Conservation (phyloP, 2,113 vertebrate genomes). For the Nannobrachium achirus region DNA sequence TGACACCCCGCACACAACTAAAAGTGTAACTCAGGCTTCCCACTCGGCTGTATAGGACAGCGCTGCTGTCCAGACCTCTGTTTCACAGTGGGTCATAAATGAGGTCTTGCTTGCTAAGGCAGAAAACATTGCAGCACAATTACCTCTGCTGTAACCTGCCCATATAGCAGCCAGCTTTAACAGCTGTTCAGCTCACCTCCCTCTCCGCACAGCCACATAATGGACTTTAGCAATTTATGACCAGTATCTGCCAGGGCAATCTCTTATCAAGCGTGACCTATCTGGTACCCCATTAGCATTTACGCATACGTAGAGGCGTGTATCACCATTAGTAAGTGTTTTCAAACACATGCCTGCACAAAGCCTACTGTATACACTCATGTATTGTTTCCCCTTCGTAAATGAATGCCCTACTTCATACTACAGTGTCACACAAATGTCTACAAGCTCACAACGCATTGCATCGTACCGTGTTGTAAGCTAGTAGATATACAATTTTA, state of each 20-base stretch:
- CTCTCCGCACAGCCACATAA: constrained; percentile 38
- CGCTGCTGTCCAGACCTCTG: too few species aligned
- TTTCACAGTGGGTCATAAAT: background rate
- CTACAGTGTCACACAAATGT: too few species aligned
- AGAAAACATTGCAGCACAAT: background rate
- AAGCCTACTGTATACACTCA: background rate
- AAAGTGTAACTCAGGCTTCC: too few species aligned
- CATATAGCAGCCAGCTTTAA: constrained; percentile 1
- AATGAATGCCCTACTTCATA: too few species aligned
- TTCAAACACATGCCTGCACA: constrained; percentile 1
- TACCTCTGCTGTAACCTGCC: constrained; percentile 27
- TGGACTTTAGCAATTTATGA: constrained; percentile 38
- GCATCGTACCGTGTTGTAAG: too few species aligned
- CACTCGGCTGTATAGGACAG: too few species aligned
- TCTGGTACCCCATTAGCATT: constrained; percentile 28
- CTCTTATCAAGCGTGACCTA: constrained; percentile 31
- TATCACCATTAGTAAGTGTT: constrained; percentile 6
- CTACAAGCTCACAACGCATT: too few species aligned
- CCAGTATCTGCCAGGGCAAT: constrained; percentile 39
- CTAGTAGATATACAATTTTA: too few species aligned
- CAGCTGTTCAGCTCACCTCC: constrained; percentile 25
- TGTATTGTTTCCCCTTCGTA: too few species aligned
- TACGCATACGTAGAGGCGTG: constrained; percentile 36
- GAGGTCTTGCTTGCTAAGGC: constrained; percentile 6
- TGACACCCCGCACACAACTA: too few species aligned